Evolutionary conservation across 2,888 invertebrate genomes (phyloP), one percentile per base, ranked within the genome.

Genomic region (Incurvaria masculella): DNA sequence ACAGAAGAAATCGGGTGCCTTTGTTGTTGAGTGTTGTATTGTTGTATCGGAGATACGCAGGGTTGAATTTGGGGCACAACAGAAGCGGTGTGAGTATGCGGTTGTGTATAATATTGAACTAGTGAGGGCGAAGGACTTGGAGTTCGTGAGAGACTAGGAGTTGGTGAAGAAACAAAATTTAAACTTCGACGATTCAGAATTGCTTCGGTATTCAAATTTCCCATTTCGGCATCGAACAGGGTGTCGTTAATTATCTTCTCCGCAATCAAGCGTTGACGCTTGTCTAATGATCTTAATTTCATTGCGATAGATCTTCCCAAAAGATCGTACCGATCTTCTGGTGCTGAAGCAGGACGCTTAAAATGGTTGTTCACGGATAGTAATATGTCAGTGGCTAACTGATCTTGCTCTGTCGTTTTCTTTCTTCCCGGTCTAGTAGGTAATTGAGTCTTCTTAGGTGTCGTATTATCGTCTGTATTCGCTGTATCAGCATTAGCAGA

Each of bases 181-280:
- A 45, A 45, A 45, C 45, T 45, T 45, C 45, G 45, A 45, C 45
- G 45, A 19, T 45, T 45, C 45, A 21, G 45, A 45, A 45, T 45
- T 45, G 45, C 45, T 45, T 14, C 20, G 48, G 45, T 45, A 45
- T 27, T 50, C 45, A 51, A 51, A 51, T 45, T 57, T 49, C 56
- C 55, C 51, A 52, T 21, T 51, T 55, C 51, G n/a, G 52, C 56
- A 18, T 56, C 49, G 33, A n/a, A n/a, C n/a, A n/a, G n/a, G n/a
- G n/a, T n/a, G n/a, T n/a, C n/a, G n/a, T n/a, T n/a, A n/a, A n/a
- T 53, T 54, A 11, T 55, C 19, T 18, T 49, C n/a, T 55, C 54
- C 8, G 53, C 54, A 40, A 54, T 52, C 26, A 55, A 42, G 18
- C 50, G 45, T 44, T 50, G 50, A 19, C 43, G 41, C 40, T 42